A percentile compares a stretch with the other conserved stretches of the same genome.
Evolutionary conservation across 2,888 invertebrate species (phyloP).

Genomic region (Synanthedon formicaeformis): DNA sequence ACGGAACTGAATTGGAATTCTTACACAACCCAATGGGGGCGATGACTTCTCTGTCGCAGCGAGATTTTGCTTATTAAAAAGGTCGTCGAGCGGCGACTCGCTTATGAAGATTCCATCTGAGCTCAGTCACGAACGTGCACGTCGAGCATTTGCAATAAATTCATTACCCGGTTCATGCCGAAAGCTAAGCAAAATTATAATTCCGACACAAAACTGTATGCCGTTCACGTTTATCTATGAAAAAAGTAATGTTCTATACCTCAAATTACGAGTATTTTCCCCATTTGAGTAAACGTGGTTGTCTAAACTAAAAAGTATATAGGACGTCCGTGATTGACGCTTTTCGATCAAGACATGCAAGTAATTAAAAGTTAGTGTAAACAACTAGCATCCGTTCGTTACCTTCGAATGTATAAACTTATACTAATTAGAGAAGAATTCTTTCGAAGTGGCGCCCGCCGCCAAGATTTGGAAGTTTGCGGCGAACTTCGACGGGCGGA

Average conservation of each 20-base stretch:
- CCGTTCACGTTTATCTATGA: conserved; percentile 33
- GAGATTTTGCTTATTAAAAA: conserved; percentile 26
- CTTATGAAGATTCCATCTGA: conserved; percentile 22
- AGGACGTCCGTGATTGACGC: conserved; percentile 31
- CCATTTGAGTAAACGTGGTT: not conserved
- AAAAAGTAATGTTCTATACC: conserved; percentile 18
- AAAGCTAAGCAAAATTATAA: conserved; percentile 38
- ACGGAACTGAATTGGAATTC: conserved; percentile 19
- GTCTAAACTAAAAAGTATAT: conserved; percentile 18
- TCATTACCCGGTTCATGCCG: conserved; percentile 22
- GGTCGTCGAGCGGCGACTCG: conserved; percentile 17
- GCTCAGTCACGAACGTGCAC: conserved; percentile 17
- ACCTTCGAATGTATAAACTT: conserved; percentile 63
- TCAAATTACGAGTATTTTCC: not conserved
- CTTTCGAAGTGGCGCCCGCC: conserved; percentile 49
- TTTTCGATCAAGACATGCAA: conserved; percentile 22
- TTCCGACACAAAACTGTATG: conserved; percentile 11
- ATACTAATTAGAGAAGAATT: conserved; percentile 64
- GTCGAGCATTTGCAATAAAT: conserved; percentile 26
- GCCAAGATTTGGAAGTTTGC: conserved; percentile 55
- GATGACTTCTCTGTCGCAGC: conserved; percentile 8
- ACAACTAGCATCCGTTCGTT: conserved; percentile 27
- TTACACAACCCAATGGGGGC: conserved; percentile 13
- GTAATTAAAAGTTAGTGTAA: conserved; percentile 59
- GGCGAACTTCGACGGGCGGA: conserved; percentile 44